phyloP scores from a whole-genome alignment of 2,888 invertebrate species.

The Catocala sponsa region DNA sequence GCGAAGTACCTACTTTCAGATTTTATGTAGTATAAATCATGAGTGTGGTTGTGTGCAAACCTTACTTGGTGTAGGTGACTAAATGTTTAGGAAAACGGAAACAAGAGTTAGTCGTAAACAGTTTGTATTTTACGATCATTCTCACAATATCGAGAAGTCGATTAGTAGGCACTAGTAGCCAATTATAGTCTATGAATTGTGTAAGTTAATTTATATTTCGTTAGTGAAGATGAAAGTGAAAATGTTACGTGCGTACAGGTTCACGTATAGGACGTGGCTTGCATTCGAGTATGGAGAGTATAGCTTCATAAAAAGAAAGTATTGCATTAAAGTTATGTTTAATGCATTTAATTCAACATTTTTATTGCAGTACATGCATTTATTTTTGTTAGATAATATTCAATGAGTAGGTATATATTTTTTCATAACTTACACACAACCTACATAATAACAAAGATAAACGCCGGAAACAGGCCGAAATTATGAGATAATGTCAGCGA shows the following conservation, averaged over 20 bases:
- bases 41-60: slow-evolving; percentile 17
- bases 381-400: slow-evolving; percentile 10
- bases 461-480: slow-evolving; percentile 34
- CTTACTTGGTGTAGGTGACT: slow-evolving; percentile 18
- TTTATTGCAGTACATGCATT: slow-evolving; percentile 9
- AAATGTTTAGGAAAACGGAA: slow-evolving; percentile 28
- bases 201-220: slow-evolving; percentile 57
- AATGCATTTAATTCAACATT: slow-evolving; percentile 26
- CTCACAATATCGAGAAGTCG: too few species aligned
- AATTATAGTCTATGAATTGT: slow-evolving; percentile 13
- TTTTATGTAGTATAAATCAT: slow-evolving; percentile 15
- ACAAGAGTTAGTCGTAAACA: slow-evolving; percentile 1
- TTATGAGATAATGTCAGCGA: slow-evolving; percentile 28
- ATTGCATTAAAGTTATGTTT: slow-evolving; percentile 35
- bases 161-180: neutral
- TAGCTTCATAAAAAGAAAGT: slow-evolving; percentile 60
- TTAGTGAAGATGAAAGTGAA: slow-evolving; percentile 67
- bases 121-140: neutral
- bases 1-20: slow-evolving; percentile 28
- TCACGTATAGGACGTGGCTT: slow-evolving; percentile 59
- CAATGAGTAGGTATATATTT: slow-evolving; percentile 15
- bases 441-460: slow-evolving; percentile 38
- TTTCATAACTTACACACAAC: slow-evolving; percentile 20
- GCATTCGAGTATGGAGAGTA: slow-evolving; percentile 62
- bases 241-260: slow-evolving; percentile 54